phyloP scores from a whole-genome alignment of 2,888 invertebrate genomes.

The Sipha maydis region DNA sequence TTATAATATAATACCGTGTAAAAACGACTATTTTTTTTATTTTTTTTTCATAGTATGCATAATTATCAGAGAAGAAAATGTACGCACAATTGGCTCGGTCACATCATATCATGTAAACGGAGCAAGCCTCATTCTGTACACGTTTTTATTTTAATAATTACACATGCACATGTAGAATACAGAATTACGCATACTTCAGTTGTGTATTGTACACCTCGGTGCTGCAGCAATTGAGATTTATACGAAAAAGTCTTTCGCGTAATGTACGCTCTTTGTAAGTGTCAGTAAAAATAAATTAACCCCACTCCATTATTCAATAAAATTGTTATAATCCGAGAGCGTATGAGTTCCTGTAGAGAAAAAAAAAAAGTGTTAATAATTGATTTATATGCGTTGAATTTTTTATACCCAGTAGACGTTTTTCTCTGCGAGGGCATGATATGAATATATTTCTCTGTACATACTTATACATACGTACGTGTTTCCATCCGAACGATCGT shows the following conservation, averaged over 20 bases:
- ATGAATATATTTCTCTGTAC: background rate
- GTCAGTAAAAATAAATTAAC: constrained; percentile 24
- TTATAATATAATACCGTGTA: too few species aligned
- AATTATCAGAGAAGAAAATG: too few species aligned
- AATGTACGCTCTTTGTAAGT: background rate
- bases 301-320: constrained; percentile 1
- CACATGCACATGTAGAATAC: background rate
- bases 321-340: background rate
- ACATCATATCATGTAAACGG: background rate
- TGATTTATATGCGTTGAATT: constrained; percentile 23
- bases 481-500: background rate
- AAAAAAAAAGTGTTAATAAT: constrained; percentile 6
- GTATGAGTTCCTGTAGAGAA: background rate
- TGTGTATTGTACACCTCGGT: background rate
- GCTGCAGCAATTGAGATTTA: background rate
- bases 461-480: background rate
- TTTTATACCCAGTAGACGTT: background rate
- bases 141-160: background rate
- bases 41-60: too few species aligned
- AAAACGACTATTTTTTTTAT: background rate
- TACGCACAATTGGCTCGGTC: background rate
- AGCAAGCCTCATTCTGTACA: background rate
- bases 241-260: background rate
- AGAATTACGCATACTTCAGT: background rate
- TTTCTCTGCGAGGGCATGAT: background rate